Conservation (phyloP, 2,888 invertebrate species). For the Eueremaeus valkanovi region DNA sequence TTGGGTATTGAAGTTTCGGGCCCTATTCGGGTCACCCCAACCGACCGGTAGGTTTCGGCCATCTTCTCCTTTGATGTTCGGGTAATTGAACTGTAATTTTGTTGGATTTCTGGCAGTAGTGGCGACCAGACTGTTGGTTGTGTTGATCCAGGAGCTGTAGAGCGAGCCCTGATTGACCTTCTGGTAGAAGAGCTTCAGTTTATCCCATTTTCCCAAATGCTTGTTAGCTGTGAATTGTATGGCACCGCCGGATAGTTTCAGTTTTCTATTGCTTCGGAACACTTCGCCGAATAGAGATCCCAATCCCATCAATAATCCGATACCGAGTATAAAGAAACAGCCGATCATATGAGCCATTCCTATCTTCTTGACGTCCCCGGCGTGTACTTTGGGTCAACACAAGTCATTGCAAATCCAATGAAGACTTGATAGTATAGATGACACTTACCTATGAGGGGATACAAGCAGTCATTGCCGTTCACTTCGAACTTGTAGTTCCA, state of each 20-base stretch:
- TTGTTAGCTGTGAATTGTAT: slow-evolving; percentile 13
- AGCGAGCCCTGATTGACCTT: slow-evolving; percentile 33
- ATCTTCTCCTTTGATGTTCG: slow-evolving; percentile 65
- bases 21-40: slow-evolving; percentile 23
- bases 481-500: slow-evolving; percentile 76
- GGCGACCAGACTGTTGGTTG: neutral
- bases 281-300: slow-evolving; percentile 43
- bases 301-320: slow-evolving; percentile 60
- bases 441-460: slow-evolving; percentile 46
- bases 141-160: slow-evolving; percentile 28
- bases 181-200: slow-evolving; percentile 28
- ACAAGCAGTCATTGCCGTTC: slow-evolving; percentile 69
- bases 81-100: slow-evolving; percentile 57
- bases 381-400: slow-evolving; percentile 43
- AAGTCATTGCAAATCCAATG: neutral
- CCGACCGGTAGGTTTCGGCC: neutral
- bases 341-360: slow-evolving; percentile 89
- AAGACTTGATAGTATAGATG: neutral
- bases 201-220: slow-evolving; percentile 11
- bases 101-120: neutral
- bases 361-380: slow-evolving; percentile 72
- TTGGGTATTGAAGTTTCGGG: slow-evolving; percentile 1
- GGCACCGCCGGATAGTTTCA: slow-evolving; percentile 13
- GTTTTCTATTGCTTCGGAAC: slow-evolving; percentile 1
- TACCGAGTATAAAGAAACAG: slow-evolving; percentile 75